Evolutionary conservation across 1,140 invertebrate genomes (phyloP), one percentile per base, ranked within the genome.

Genomic region (Bombus turneri): DNA sequence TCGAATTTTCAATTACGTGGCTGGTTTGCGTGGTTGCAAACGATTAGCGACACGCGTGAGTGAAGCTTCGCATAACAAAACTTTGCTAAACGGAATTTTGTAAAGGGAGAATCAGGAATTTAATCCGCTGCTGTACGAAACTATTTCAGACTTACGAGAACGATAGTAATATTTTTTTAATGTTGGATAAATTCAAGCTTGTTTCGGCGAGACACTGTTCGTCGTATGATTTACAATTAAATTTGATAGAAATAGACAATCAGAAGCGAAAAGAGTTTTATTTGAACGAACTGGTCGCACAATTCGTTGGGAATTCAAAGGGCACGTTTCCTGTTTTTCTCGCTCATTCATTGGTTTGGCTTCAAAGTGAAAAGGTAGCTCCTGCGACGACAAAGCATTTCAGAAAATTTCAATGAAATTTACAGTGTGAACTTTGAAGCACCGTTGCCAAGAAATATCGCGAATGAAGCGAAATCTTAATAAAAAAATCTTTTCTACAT

Each of bases 321-420:
- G 18, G n/a, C 18, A 22, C 28, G 39, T 64, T 74, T 43, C 59
- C 28, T 78, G 39, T 62, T 62, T 62, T 64, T 18, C 76, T 78
- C 64, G 15, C 22, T n/a, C 59, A 43, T 41, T 78, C 73, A 75
- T 57, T 57, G 73, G 31, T 37, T 31, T n/a, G 59, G 76, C 59
- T 78, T 78, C 76, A 78, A 78, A 78, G 76, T 64, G 76, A 64
- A 78, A 66, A 43, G 59, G 59, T n/a, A 78, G 15, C 34, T 64
- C 18, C n/a, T 43, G 39, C 37, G 39, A 66, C 59, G 41, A 43
- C 34, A 37, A 76, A 64, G 39, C 39, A 10, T 39, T 66, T 43
- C 76, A 64, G 22, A 64, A 39, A 78, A 66, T 39, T 59, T 59
- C 47, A 59, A 39, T 76, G 59, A 43, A 62, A 64, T 43, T 76